These are phyloP conservation scores for Proterorhinus semilunaris DNA, from an alignment of 2,113 vertebrate species.

Conservation along the genomic window DNA sequence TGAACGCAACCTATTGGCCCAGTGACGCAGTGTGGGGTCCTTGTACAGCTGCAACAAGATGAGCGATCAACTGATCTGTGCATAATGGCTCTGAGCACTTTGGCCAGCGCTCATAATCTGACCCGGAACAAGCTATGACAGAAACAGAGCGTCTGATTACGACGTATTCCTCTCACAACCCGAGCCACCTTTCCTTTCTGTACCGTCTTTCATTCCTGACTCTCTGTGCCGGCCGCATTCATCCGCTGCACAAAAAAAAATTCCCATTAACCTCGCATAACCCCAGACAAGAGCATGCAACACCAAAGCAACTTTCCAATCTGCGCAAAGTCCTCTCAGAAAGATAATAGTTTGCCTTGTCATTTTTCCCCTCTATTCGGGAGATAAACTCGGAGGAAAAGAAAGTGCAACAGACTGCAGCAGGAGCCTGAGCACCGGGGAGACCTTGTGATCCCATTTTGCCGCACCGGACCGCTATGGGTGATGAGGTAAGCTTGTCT, in stretches of 20 bases:
- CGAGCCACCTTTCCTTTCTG: slow-evolving; percentile 27
- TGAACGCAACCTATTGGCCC: no score
- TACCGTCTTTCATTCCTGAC: slow-evolving; percentile 15
- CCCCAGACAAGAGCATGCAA: slow-evolving; percentile 34
- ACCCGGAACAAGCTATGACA: slow-evolving; percentile 75
- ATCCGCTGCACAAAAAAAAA: slow-evolving; percentile 69
- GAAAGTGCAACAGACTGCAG: slow-evolving; percentile 62
- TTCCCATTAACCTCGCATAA: slow-evolving; percentile 69
- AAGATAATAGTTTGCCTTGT: slow-evolving; percentile 66
- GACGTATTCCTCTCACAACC: slow-evolving; percentile 67
- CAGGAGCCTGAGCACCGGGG: slow-evolving; percentile 39
- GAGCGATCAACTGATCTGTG: slow-evolving; percentile 73
- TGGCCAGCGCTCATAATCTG: slow-evolving; percentile 73
- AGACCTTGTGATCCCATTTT: slow-evolving; percentile 64
- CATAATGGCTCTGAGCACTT: slow-evolving; percentile 69
- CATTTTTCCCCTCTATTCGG: slow-evolving; percentile 48
- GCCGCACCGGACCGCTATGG: slow-evolving; percentile 48
- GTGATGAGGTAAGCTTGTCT: slow-evolving; percentile 60
- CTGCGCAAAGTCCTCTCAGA: slow-evolving; percentile 35
- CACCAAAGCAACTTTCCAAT: slow-evolving; percentile 57
- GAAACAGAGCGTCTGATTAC: slow-evolving; percentile 74
- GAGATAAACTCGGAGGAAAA: slow-evolving; percentile 58
- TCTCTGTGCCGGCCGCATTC: slow-evolving; percentile 32
- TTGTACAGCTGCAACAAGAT: slow-evolving; percentile 64
- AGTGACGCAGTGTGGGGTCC: slow-evolving; percentile 43